A percentile compares a stretch with the other conserved stretches of the same genome.
Conservation (phyloP, 2,888 invertebrate species). For the Eremobia ochroleuca region DNA sequence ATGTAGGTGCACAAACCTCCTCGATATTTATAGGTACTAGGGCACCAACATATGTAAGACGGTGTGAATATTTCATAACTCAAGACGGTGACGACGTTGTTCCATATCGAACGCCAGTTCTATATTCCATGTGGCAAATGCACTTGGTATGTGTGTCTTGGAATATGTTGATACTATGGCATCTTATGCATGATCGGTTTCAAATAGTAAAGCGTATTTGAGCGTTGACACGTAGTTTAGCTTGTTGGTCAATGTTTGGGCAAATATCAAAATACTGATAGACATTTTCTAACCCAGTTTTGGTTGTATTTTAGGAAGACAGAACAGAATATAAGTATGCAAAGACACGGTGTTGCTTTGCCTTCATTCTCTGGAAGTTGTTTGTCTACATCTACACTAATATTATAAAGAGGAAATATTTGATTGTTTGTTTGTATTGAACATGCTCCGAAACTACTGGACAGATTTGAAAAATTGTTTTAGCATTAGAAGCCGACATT, state of each 20-base stretch:
- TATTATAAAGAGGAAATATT: too few relatives aligned
- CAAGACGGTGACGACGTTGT: constrained; percentile 49
- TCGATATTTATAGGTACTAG: constrained; percentile 49
- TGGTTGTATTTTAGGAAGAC: background rate
- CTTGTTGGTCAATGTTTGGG: constrained; percentile 7
- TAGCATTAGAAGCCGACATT: too few relatives aligned
- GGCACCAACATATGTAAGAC: constrained; percentile 44
- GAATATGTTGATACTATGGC: constrained; percentile 34
- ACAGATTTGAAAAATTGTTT: too few relatives aligned
- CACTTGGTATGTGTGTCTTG: constrained; percentile 49
- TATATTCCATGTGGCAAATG: constrained; percentile 54
- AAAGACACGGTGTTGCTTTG: background rate
- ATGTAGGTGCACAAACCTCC: constrained; percentile 11
- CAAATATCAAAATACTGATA: background rate
- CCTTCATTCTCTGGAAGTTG: too few relatives aligned
- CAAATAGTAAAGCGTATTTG: constrained; percentile 29
- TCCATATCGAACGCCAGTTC: constrained; percentile 56
- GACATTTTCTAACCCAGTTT: background rate
- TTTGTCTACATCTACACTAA: too few relatives aligned
- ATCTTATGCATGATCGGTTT: constrained; percentile 34
- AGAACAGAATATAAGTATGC: background rate
- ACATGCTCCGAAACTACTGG: too few relatives aligned
- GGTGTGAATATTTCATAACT: constrained; percentile 63
- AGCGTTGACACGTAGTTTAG: background rate
- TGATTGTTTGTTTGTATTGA: too few relatives aligned